Evolutionary conservation across 1,140 invertebrate genomes (phyloP), one percentile per base, ranked within the genome.

Genomic region (Lepidostoma basale): DNA sequence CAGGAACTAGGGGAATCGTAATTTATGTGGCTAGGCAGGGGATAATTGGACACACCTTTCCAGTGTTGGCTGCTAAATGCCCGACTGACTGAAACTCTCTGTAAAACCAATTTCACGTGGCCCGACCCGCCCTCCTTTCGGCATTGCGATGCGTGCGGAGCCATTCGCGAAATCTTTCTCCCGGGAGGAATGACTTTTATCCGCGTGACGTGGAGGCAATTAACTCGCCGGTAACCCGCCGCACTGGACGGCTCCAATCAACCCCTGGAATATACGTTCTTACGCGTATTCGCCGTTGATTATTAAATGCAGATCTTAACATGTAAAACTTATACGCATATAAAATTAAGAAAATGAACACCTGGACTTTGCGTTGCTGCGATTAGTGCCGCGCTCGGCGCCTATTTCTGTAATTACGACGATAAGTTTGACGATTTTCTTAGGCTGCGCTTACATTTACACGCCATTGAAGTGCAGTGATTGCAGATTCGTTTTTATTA

Each of bases 41-140:
- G 58, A 52, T 68, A 68, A 63, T 69, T 62, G 60, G 67, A 69
- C 67, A 69, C 67, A 69, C 67, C 67, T 69, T 69, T 69, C 60
- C 60, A 64, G 33, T 69, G 67, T 69, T 56, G 49, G 67, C 28
- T 36, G 22, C 39, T 63, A 62, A 68, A 56, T 47, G 62, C 59
- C 40, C 58, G 67, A 63, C 67, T 33, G 22, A 63, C 39, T 52
- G 36, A 47, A 69, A 56, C 45, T 30, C 49, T 40, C 54, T 52
- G 22, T 66, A 52, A 36, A 66, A 58, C 64, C 64, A 66, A 66
- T 66, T 66, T 66, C 64, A 58, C 64, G 18, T 6, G 20, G 40
- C 36, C 25, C 3, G 12, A 20, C 18, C 25, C 18, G 30, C 16
- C 28, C 22, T 39, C n/a, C 42, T 45, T 14, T 16, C n/a, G 18